Evolutionary conservation across 2,797 vertebrate genomes (phyloP), one percentile per base, ranked within the genome.

Genomic region (Acipenser ruthenus): DNA sequence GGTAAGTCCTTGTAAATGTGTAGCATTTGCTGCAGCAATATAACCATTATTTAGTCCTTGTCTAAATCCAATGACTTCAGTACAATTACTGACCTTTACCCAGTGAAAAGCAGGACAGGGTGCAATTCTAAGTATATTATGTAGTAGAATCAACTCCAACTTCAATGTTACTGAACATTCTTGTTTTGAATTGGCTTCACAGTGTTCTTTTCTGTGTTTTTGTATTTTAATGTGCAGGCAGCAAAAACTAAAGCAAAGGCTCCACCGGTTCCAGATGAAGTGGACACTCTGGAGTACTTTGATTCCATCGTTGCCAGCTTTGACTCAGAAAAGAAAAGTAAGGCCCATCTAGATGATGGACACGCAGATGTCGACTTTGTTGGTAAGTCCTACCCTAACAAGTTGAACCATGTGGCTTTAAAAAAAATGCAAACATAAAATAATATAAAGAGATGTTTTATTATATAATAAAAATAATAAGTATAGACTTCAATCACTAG

Each of bases 301-400:
- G 95, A 99, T 56, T 84, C 88, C 0, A 86, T 97, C 71, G 97
- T 99, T 23, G 93, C 94, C 52, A 94, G 91, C 77, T 88, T 95
- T 74, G 96, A 98, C 70, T 82, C 80, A 49, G 94, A 97, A 69
- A 79, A 77, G 58, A 74, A 15, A 47, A 77, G 56, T 13, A 91
- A 88, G 78, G 81, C 86, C 3, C 84, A 86, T 49, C 23, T 68
- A 9, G 86, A 92, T 12, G 79, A 82, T n/a, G 90, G 82, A 49
- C 90, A 93, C 2, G 94, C 85, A 67, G 97, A 99, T 1, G 94
- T 98, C 65, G 97, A 99, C 79, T 94, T 96, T 64, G 90, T 97
- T 71, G 95, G 97, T 94, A 71, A 62, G 86, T 77, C 37, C 58
- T 55, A n/a, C n/a, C 23, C 23, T 37, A 37, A 37, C 2, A 1